These are phyloP conservation scores for Gila orcuttii DNA, from an alignment of 2,113 vertebrate genomes.

Conservation along the genomic window DNA sequence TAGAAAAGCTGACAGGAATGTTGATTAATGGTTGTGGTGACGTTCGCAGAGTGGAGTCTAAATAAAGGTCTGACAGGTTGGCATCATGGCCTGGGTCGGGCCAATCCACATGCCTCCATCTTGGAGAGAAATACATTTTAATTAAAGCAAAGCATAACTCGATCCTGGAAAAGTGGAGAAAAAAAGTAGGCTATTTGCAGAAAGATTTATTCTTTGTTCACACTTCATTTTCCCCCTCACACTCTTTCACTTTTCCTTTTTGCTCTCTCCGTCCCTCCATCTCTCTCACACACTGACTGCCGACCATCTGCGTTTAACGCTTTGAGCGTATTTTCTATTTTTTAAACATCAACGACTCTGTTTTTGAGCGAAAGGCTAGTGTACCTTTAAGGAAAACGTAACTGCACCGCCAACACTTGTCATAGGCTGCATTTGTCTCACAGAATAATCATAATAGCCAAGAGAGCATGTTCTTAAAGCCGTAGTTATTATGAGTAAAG, in stretches of 20 bases:
- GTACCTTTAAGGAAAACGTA: constrained; percentile 12
- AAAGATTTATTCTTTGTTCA: constrained; percentile 43
- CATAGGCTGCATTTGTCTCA: constrained; percentile 61
- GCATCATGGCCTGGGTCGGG: constrained; percentile 51
- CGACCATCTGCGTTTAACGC: neutral
- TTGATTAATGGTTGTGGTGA: constrained; percentile 66
- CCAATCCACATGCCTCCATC: constrained; percentile 34
- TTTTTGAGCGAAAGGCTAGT: neutral
- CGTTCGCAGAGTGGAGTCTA: constrained; percentile 66
- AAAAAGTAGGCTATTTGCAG: constrained; percentile 27
- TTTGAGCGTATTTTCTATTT: neutral
- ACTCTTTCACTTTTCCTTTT: constrained; percentile 1
- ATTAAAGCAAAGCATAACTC: constrained; percentile 56
- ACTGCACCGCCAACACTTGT: constrained; percentile 38
- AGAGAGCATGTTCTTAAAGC: constrained; percentile 70
- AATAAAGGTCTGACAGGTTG: constrained; percentile 69
- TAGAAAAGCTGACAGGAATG: constrained; percentile 69
- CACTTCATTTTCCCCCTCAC: constrained; percentile 32
- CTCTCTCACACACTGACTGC: neutral
- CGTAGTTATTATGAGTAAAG: constrained; percentile 68
- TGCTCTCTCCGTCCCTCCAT: neutral
- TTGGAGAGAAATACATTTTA: constrained; percentile 61
- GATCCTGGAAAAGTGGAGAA: constrained; percentile 51
- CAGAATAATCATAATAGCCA: constrained; percentile 66
- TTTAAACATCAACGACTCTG: neutral